These are phyloP conservation scores for Ciona savignyi DNA, from an alignment of 23 tunicate genomes.

Conservation along the genomic window DNA sequence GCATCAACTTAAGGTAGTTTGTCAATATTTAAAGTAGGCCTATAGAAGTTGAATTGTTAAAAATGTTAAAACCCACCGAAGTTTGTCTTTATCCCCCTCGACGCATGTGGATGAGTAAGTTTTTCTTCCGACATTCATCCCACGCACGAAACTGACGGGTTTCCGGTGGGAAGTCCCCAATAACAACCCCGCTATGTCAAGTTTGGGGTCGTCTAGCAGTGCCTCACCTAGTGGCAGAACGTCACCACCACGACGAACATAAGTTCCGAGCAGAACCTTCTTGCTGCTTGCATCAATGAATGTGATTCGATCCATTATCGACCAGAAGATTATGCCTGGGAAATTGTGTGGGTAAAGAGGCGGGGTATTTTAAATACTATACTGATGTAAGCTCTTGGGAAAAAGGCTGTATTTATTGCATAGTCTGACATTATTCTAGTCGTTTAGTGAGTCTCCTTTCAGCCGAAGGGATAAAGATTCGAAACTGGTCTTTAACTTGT, in stretches of 20 bases:
- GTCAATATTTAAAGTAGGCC: no score
- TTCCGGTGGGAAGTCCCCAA: slow-evolving; percentile 25
- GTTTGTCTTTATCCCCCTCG: slow-evolving; percentile 39
- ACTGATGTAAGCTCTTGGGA: background rate
- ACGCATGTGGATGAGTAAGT: slow-evolving; percentile 31
- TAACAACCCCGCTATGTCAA: slow-evolving; percentile 41
- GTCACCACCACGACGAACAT: slow-evolving; percentile 56
- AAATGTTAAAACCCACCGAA: no score
- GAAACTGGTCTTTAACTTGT: background rate
- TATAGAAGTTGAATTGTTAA: no score
- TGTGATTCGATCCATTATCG: slow-evolving; percentile 89
- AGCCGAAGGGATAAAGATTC: no score
- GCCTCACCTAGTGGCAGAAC: slow-evolving; percentile 92
- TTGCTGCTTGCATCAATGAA: slow-evolving; percentile 66
- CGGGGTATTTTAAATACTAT: no score
- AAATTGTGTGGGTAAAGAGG: background rate
- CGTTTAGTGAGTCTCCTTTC: no score
- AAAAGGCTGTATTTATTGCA: no score
- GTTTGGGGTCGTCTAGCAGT: slow-evolving; percentile 67
- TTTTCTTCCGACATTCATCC: background rate
- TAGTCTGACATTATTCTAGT: no score
- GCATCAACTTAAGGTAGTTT: no score
- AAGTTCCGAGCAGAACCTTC: slow-evolving; percentile 79
- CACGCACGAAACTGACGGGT: slow-evolving; percentile 11
- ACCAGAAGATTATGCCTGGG: slow-evolving; percentile 90